Evolutionary conservation across 1,140 invertebrate genomes (phyloP), one percentile per base, ranked within the genome.

Genomic region (Calliphora vicina): DNA sequence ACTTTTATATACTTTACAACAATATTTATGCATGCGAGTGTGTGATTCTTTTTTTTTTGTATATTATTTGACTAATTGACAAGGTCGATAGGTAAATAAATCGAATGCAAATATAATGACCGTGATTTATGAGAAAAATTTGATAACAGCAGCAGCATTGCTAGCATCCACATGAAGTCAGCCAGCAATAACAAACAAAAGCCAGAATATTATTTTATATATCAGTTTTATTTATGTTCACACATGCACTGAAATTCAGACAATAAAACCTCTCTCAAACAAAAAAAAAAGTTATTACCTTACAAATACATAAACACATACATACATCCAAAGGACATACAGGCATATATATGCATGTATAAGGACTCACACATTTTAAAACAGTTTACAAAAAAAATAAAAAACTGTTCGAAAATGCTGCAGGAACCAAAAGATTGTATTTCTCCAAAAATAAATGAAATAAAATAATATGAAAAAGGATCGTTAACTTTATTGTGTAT

Each of bases 81-180:
- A 67, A 67, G 61, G 61, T 67, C 61, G 61, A 67, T 67, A 67
- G 61, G 61, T 67, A 67, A 67, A 67, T 67, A 67, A 67, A 67
- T 67, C 61, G 61, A 67, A 23, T 67, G 61, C 61, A 67, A 67
- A 67, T 57, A 67, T 67, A 67, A 67, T 67, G 61, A 67, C n/a
- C 61, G 61, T 67, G 61, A 67, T 67, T 67, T 67, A 67, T 67
- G 61, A 23, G 61, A 23, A 67, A 67, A 23, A 67, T 23, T 67
- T 67, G n/a, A 67, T 67, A 67, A 8, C 61, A 67, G 17, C 15
- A n/a, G n/a, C 50, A 57, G 15, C 15, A 17, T 2, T n/a, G n/a
- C 0, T n/a, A 57, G 50, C 50, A 57, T 15, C 50, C 6, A 15
- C 15, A 57, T 57, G 4, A 35, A 35, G n/a, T n/a, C n/a, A 35